Evolutionary conservation across 2,888 invertebrate genomes (phyloP).

Genomic region (Drosophila paranaensis): DNA sequence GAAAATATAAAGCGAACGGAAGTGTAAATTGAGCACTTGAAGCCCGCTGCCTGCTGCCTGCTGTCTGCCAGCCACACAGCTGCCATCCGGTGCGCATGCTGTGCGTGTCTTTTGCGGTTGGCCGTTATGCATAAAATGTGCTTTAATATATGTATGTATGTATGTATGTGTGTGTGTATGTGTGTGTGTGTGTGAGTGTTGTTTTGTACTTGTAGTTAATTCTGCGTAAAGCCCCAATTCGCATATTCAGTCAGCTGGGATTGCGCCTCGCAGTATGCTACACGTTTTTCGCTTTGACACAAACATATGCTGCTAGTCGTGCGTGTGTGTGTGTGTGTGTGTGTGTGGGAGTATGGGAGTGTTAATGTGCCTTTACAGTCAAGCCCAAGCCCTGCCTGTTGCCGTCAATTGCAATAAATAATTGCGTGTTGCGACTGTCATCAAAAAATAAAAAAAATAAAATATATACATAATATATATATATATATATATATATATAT

Average conservation of each 20-base stretch:
- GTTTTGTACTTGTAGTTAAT: conserved; percentile 57
- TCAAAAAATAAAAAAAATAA: conserved; percentile 29
- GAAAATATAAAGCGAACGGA: conserved; percentile 56
- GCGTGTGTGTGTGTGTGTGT: neutral
- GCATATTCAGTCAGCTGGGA: conserved; percentile 71
- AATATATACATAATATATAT: no score
- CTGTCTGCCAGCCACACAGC: conserved; percentile 29
- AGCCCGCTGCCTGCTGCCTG: conserved; percentile 42
- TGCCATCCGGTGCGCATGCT: conserved; percentile 46
- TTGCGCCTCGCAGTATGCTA: conserved; percentile 70
- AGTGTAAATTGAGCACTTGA: conserved; percentile 78
- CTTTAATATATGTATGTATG: neutral
- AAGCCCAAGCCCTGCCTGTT: neutral
- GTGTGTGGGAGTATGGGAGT: conserved; percentile 8
- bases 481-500: neutral
- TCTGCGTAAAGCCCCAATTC: conserved; percentile 53
- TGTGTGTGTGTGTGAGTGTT: conserved; percentile 11
- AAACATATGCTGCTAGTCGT: conserved; percentile 58
- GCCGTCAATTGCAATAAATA: conserved; percentile 56
- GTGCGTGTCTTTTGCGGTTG: conserved; percentile 51
- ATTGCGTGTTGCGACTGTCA: conserved; percentile 22
- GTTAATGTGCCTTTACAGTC: conserved; percentile 36
- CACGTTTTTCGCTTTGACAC: conserved; percentile 43
- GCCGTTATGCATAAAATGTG: conserved; percentile 60
- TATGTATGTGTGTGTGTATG: neutral